Conservation (phyloP, 2,888 invertebrate species). For the Chalcis sispes region DNA sequence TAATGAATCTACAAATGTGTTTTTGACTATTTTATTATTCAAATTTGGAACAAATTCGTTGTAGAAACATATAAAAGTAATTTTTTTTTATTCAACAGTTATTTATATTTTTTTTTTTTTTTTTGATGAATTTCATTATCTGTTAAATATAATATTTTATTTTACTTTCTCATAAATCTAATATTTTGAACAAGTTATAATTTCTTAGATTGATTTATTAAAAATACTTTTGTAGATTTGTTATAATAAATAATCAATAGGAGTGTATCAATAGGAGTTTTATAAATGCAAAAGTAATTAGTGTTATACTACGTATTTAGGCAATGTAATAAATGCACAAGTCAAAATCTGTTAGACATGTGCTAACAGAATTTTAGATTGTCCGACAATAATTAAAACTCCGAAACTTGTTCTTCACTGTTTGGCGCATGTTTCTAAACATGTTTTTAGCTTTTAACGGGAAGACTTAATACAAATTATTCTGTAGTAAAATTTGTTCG, state of each 20-base stretch:
- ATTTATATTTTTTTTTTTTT: neutral
- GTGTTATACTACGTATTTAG: no score
- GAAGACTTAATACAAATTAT: neutral
- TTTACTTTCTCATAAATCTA: no score
- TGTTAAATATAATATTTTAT: no score
- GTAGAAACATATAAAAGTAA: neutral
- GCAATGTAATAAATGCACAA: neutral
- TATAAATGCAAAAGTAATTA: conserved; percentile 6
- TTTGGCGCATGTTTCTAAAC: conserved; percentile 57
- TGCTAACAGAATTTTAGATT: conserved; percentile 46
- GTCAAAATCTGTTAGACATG: conserved; percentile 55
- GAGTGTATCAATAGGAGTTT: neutral
- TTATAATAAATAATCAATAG: no score
- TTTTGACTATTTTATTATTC: neutral
- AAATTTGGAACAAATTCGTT: neutral
- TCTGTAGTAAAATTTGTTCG: conserved; percentile 10
- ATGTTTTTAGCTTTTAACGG: conserved; percentile 53
- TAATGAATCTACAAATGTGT: neutral
- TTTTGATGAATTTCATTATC: neutral
- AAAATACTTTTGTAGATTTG: no score
- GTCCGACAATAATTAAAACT: conserved; percentile 9
- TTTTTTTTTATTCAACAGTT: neutral
- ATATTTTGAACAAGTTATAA: no score
- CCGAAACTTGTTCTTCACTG: conserved; percentile 25
- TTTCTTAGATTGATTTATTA: no score